Evolutionary conservation across 2,797 vertebrate genomes (phyloP).

Genomic region (Gallinago nigripennis): DNA sequence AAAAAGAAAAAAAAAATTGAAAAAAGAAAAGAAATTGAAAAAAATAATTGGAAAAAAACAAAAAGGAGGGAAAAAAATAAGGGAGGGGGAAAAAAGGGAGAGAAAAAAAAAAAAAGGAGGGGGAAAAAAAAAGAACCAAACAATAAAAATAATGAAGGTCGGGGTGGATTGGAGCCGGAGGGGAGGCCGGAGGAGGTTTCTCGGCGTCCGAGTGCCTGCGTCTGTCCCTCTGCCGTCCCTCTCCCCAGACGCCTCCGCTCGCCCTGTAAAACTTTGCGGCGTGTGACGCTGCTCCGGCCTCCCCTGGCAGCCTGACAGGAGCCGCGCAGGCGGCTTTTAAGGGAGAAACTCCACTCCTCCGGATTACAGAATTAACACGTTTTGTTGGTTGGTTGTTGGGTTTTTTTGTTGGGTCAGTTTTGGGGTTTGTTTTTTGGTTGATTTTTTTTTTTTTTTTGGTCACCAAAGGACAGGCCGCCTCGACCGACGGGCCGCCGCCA

Average conservation of each 20-base stretch:
- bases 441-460: not conserved
- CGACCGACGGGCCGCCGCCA: not conserved
- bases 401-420: too few relatives aligned
- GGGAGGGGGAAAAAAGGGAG: too few relatives aligned
- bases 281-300: conserved; percentile 73
- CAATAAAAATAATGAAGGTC: not conserved
- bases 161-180: not conserved
- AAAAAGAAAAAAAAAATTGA: too few relatives aligned
- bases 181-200: conserved; percentile 10
- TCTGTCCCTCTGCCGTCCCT: conserved; percentile 49
- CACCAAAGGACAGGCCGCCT: not conserved
- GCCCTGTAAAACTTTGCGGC: conserved; percentile 72
- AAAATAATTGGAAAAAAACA: too few relatives aligned
- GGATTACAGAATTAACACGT: not conserved
- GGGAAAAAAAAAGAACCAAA: too few relatives aligned
- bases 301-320: conserved; percentile 73
- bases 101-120: too few relatives aligned
- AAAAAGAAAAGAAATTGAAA: too few relatives aligned
- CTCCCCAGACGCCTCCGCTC: conserved; percentile 39
- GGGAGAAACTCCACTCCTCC: conserved; percentile 40
- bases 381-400: not conserved
- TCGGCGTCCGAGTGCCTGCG: not conserved
- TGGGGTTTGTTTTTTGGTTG: too few relatives aligned
- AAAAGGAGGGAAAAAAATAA: too few relatives aligned
- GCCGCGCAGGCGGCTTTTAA: conserved; percentile 58